Conservation (phyloP, 2,113 vertebrate species). For the Lucifuga dentata region DNA sequence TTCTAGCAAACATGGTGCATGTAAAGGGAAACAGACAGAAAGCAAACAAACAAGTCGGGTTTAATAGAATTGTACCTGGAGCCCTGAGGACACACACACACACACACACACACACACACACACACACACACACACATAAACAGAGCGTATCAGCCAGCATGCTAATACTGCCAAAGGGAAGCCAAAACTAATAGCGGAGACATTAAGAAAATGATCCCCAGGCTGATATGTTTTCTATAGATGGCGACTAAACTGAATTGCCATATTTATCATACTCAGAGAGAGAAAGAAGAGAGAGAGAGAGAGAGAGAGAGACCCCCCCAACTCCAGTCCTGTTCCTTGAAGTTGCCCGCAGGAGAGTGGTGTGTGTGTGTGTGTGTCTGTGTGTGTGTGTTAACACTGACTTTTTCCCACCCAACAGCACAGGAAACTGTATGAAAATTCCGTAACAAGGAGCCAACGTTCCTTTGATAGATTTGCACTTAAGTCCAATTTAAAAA, state of each 20-base stretch:
- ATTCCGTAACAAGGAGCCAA: neutral
- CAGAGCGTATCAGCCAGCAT: conserved; percentile 74
- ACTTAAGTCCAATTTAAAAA: too few species aligned
- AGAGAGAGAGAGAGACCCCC: conserved; percentile 15
- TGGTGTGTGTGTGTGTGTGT: conserved; percentile 14
- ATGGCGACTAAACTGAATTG: conserved; percentile 82
- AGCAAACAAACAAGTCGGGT: conserved; percentile 76
- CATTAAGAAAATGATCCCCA: conserved; percentile 82
- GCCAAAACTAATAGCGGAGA: conserved; percentile 80
- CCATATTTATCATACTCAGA: conserved; percentile 83
- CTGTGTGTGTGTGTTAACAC: conserved; percentile 19
- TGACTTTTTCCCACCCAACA: neutral
- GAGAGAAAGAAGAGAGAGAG: conserved; percentile 16
- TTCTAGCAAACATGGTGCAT: conserved; percentile 43
- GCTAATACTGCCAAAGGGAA: conserved; percentile 81
- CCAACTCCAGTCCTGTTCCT: conserved; percentile 56
- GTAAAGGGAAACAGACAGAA: conserved; percentile 67
- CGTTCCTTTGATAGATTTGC: neutral
- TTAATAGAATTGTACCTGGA: conserved; percentile 80
- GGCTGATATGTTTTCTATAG: conserved; percentile 83
- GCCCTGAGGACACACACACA: conserved; percentile 63
- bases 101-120: conserved; percentile 54
- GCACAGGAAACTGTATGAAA: neutral
- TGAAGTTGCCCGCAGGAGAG: conserved; percentile 73
- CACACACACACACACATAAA: conserved; percentile 59